Percentiles rank a stretch among this genome's conserved stretches.
phyloP scores from a whole-genome alignment of 2,113 vertebrate species.

The Entelurus aequoreus region DNA sequence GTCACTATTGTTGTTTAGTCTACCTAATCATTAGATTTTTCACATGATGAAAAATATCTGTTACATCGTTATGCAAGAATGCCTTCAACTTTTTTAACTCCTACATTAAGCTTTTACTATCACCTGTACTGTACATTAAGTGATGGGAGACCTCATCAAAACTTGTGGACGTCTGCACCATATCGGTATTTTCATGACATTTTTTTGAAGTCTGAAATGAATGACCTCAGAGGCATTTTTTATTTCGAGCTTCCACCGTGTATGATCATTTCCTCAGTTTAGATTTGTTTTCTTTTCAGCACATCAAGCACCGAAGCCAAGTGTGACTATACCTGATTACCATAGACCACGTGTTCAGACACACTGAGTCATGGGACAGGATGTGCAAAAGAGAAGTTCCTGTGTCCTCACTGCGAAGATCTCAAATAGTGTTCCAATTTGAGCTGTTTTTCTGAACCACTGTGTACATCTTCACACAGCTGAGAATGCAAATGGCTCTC shows the following conservation, averaged over 20 bases:
- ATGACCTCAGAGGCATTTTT: too few species aligned
- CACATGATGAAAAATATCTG: too few species aligned
- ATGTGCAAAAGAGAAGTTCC: slow-evolving; percentile 46
- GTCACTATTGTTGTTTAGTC: slow-evolving; percentile 9
- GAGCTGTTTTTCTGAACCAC: slow-evolving; percentile 54
- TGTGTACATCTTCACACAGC: slow-evolving; percentile 57
- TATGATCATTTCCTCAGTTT: background rate
- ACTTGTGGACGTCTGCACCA: background rate
- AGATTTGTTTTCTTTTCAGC: slow-evolving; percentile 35
- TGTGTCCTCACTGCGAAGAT: slow-evolving; percentile 52
- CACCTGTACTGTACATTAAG: background rate
- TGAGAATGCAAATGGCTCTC: slow-evolving; percentile 64
- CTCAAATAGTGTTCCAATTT: slow-evolving; percentile 56
- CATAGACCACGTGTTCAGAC: slow-evolving; percentile 43
- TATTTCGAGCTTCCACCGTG: background rate
- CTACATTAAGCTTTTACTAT: too few species aligned
- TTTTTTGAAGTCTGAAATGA: background rate
- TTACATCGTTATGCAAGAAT: too few species aligned
- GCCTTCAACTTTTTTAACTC: too few species aligned
- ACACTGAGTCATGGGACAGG: slow-evolving; percentile 57
- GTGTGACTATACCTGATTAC: slow-evolving; percentile 15
- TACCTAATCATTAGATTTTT: background rate
- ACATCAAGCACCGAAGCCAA: slow-evolving; percentile 29
- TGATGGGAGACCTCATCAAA: background rate
- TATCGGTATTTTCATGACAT: background rate